Evolutionary conservation across 2,113 vertebrate species (phyloP).

Genomic region (Atlantisia rogersi): DNA sequence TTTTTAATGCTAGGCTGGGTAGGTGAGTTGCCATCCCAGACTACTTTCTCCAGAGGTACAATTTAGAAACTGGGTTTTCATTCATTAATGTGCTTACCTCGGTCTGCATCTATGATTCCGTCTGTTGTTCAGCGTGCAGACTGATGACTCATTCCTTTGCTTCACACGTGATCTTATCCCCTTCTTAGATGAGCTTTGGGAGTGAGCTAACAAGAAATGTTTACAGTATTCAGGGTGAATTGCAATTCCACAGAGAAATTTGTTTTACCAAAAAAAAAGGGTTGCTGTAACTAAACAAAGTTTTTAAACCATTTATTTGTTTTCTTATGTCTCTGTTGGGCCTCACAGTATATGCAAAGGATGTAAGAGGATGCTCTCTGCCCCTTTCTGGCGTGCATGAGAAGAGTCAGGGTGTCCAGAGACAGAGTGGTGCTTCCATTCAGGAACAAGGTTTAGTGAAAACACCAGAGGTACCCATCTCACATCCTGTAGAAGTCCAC

Average conservation of each 20-base stretch:
- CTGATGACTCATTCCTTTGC: constrained; percentile 61
- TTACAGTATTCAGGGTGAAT: background rate
- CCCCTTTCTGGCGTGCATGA: background rate
- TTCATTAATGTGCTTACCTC: constrained; percentile 49
- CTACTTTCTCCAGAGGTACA: background rate
- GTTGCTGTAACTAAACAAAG: background rate
- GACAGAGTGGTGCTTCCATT: background rate
- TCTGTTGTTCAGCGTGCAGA: constrained; percentile 14
- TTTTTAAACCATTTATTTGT: background rate
- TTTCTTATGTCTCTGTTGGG: background rate
- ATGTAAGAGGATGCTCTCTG: background rate
- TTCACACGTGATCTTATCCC: constrained; percentile 26
- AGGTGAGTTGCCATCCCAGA: background rate
- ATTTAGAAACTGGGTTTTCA: constrained; percentile 12
- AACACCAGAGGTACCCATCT: background rate
- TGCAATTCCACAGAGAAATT: background rate
- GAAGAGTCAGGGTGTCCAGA: background rate
- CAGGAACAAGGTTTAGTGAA: background rate
- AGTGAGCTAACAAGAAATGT: constrained; percentile 31
- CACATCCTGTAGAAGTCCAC: background rate
- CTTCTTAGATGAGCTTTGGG: constrained; percentile 16
- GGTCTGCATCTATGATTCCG: background rate
- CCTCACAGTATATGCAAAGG: background rate
- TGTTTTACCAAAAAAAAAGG: background rate
- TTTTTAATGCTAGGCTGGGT: background rate